Conservation (phyloP, 2,113 vertebrate species). For the Ammodytes marinus region DNA sequence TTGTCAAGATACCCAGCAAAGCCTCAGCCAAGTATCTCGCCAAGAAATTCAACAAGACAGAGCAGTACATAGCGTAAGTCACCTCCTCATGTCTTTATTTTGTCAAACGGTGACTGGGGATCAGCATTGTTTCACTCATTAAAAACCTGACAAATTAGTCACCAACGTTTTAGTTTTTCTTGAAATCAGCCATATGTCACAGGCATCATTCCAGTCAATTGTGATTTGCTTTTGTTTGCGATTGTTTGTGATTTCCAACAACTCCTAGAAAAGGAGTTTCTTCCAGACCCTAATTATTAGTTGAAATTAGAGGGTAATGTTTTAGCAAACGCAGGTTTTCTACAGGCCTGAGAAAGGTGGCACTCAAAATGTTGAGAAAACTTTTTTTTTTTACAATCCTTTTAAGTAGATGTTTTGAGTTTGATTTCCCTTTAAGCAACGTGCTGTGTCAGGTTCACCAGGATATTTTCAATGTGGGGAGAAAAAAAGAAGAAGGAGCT, state of each 20-base stretch:
- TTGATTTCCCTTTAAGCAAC: conserved; percentile 1
- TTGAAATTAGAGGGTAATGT: background rate
- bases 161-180: background rate
- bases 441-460: background rate
- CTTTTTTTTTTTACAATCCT: background rate
- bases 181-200: background rate
- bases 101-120: too few relatives aligned
- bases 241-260: background rate
- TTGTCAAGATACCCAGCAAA: conserved; percentile 99
- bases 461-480: background rate
- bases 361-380: too few relatives aligned
- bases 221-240: background rate
- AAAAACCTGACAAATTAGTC: background rate
- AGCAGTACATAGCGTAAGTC: conserved; percentile 97
- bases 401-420: conserved; percentile 14
- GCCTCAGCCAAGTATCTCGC: conserved; percentile 98
- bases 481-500: conserved; percentile 15
- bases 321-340: background rate
- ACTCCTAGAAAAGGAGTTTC: background rate
- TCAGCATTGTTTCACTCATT: too few relatives aligned
- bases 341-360: background rate
- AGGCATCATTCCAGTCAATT: background rate
- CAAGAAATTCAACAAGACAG: conserved; percentile 99
- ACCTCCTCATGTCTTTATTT: background rate
- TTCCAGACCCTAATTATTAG: background rate